These are phyloP conservation scores for Carcinoscorpius rotundicauda DNA, from an alignment of 1,140 invertebrate genomes.

Conservation along the genomic window DNA sequence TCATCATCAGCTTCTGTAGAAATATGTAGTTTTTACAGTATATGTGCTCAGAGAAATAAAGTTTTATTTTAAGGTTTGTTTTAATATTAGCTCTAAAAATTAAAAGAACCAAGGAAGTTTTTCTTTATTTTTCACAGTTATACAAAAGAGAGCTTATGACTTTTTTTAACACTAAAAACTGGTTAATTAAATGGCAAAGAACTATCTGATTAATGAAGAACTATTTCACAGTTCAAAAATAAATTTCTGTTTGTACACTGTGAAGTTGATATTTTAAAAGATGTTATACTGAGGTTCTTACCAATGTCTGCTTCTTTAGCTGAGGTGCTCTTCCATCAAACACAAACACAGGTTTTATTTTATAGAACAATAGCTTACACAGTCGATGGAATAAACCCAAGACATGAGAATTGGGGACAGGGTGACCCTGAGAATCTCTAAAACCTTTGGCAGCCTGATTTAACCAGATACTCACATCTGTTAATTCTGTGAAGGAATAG, in stretches of 20 bases:
- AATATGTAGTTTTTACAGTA: no score
- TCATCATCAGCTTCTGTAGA: no score
- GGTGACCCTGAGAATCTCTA: conserved; percentile 65
- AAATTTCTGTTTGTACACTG: not conserved
- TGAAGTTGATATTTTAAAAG: no score
- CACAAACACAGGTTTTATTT: conserved; percentile 96
- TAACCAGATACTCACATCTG: conserved; percentile 97
- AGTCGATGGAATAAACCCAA: conserved; percentile 83
- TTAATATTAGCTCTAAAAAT: no score
- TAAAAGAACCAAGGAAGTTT: no score
- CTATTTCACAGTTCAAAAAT: not conserved
- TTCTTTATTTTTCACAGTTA: no score
- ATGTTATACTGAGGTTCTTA: conserved; percentile 33
- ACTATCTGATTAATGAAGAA: no score
- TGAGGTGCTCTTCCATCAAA: conserved; percentile 91
- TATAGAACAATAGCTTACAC: conserved; percentile 91
- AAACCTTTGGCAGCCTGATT: conserved; percentile 94
- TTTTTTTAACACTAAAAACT: no score
- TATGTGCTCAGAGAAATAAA: no score
- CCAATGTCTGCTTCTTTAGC: conserved; percentile 85
- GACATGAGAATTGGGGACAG: conserved; percentile 79
- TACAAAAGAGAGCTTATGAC: no score
- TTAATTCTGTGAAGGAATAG: conserved; percentile 14
- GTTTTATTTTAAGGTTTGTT: no score
- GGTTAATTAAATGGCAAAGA: no score